These are phyloP conservation scores for Holocentrus rufus DNA, from an alignment of 2,797 vertebrate genomes.

Conservation along the genomic window DNA sequence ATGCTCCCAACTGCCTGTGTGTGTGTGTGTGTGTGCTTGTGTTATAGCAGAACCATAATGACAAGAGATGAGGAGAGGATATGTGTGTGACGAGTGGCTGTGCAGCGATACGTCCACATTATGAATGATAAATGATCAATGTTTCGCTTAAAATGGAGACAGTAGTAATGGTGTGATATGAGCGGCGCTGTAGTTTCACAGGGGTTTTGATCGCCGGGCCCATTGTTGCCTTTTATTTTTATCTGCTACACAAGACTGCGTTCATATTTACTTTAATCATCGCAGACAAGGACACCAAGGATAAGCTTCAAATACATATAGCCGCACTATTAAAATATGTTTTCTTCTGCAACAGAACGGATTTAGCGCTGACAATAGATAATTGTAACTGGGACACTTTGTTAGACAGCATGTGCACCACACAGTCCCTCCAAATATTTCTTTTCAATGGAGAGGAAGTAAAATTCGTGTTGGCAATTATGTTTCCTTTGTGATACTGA, in stretches of 20 bases:
- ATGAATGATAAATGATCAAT: slow-evolving; percentile 42
- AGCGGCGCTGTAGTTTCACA: background rate
- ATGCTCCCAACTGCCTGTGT: slow-evolving; percentile 65
- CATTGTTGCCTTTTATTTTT: background rate
- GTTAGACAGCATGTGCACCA: slow-evolving; percentile 12
- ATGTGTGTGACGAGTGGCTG: slow-evolving; percentile 14
- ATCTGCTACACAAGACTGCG: background rate
- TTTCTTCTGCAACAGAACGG: background rate
- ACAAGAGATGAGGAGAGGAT: slow-evolving; percentile 29
- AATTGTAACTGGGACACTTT: background rate
- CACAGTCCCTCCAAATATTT: slow-evolving; percentile 29
- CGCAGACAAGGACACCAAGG: background rate
- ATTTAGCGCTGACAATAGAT: slow-evolving; percentile 6
- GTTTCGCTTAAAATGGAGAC: slow-evolving; percentile 14
- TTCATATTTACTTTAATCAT: background rate
- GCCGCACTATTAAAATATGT: background rate
- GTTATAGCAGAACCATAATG: slow-evolving; percentile 48
- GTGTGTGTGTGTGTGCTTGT: slow-evolving; percentile 29
- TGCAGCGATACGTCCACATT: background rate
- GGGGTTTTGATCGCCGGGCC: background rate
- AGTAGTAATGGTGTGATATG: background rate
- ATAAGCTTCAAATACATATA: background rate
- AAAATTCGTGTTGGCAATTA: background rate
- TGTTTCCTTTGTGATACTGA: no score
- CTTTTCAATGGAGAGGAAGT: background rate